Evolutionary conservation across 2,797 vertebrate genomes (phyloP).

Genomic region (Adelosebastes latens): DNA sequence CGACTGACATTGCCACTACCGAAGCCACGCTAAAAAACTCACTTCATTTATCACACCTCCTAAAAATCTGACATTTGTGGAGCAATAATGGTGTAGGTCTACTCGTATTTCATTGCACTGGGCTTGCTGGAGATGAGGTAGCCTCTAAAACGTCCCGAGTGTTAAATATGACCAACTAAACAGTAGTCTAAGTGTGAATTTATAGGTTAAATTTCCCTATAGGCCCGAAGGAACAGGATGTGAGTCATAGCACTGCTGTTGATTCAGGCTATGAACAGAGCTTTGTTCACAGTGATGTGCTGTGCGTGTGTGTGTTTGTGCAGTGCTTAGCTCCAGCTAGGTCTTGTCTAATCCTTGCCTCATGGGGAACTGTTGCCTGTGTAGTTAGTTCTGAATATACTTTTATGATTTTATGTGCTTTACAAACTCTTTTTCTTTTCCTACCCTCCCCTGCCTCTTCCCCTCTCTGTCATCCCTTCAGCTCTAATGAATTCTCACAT

Average conservation of each 20-base stretch:
- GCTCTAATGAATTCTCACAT: constrained; percentile 1
- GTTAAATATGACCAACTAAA: constrained; percentile 18
- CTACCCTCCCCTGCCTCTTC: background rate
- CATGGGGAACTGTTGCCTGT: constrained; percentile 44
- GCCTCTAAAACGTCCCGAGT: constrained; percentile 3
- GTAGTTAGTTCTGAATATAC: constrained; percentile 34
- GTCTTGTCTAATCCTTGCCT: constrained; percentile 44
- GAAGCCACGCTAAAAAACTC: background rate
- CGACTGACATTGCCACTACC: background rate
- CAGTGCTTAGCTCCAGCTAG: constrained; percentile 15
- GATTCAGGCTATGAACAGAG: constrained; percentile 50
- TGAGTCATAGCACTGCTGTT: constrained; percentile 55
- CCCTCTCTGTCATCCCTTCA: background rate
- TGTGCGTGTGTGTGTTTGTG: constrained; percentile 52
- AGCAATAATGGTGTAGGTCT: background rate
- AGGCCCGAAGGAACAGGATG: constrained; percentile 52
- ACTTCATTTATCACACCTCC: background rate
- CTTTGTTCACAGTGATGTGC: constrained; percentile 45
- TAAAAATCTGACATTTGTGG: background rate
- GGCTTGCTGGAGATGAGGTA: background rate
- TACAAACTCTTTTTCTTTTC: background rate
- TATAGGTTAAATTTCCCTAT: constrained; percentile 28
- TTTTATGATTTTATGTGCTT: constrained; percentile 26
- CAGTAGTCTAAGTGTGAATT: constrained; percentile 26
- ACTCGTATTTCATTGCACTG: constrained; percentile 9